These are phyloP conservation scores for Tetrao urogallus DNA, from an alignment of 2,113 vertebrate genomes.

Conservation along the genomic window DNA sequence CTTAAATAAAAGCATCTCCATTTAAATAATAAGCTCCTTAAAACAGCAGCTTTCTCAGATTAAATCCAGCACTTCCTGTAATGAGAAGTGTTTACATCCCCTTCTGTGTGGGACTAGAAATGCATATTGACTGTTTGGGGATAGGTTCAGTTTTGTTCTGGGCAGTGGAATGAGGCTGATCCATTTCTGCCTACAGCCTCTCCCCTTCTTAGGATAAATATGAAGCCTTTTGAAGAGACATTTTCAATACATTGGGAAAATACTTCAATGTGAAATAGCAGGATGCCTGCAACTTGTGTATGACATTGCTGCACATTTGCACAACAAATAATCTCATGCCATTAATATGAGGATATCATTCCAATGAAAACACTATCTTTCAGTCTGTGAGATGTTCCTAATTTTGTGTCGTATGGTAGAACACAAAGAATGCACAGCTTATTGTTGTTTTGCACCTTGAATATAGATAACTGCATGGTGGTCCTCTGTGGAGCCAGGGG, in stretches of 20 bases:
- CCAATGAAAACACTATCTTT: neutral
- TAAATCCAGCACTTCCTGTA: neutral
- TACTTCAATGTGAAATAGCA: neutral
- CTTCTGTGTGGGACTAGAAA: neutral
- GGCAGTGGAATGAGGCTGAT: neutral
- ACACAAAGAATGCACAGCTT: neutral
- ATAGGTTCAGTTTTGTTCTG: neutral
- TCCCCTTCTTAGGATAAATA: neutral
- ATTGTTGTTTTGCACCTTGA: neutral
- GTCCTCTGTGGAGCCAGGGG: no score
- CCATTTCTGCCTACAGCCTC: neutral
- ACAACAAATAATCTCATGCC: neutral
- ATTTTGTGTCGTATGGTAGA: rapidly evolving
- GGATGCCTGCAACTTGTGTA: neutral
- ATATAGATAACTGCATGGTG: neutral
- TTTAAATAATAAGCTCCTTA: neutral
- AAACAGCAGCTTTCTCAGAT: neutral
- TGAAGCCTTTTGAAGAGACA: neutral
- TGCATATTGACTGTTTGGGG: neutral
- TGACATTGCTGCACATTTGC: neutral
- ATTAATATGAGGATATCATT: neutral
- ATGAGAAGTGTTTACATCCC: neutral
- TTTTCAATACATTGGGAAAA: neutral
- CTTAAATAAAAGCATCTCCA: neutral
- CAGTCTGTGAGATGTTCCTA: neutral